phyloP scores from a whole-genome alignment of 1,140 invertebrate species.

The Leptopilina clavipes region DNA sequence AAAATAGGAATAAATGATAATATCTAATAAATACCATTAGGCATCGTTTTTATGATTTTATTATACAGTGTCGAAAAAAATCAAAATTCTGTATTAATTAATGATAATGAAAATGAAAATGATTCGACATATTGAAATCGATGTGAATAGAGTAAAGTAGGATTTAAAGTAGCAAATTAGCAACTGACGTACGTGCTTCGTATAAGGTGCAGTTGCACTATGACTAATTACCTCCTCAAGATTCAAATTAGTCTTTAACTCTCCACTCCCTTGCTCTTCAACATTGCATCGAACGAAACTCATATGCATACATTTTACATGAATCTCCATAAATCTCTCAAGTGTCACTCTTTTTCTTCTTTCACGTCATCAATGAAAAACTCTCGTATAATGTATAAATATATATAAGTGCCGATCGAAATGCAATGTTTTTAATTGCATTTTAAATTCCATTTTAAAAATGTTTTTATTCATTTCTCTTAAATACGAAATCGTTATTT shows the following conservation, averaged over 20 bases:
- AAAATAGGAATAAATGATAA: too few relatives aligned
- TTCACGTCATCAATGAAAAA: not conserved
- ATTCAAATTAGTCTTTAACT: slow-evolving; percentile 34
- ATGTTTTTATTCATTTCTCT: not conserved
- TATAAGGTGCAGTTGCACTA: not conserved
- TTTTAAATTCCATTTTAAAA: not conserved
- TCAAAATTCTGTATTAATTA: too few relatives aligned
- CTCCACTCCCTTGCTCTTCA: slow-evolving; percentile 1
- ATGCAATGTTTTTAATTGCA: slow-evolving; percentile 11
- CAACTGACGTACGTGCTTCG: slow-evolving; percentile 2
- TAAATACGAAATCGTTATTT: not conserved
- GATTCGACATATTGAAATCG: not conserved
- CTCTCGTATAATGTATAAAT: not conserved
- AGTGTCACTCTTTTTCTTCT: slow-evolving; percentile 27
- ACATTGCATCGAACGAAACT: slow-evolving; percentile 26
- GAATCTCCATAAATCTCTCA: slow-evolving; percentile 17
- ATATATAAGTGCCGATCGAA: too few relatives aligned
- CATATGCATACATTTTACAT: slow-evolving; percentile 33
- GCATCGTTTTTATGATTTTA: too few relatives aligned
- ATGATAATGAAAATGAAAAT: too few relatives aligned
- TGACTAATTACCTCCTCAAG: slow-evolving; percentile 22
- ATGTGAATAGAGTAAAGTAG: not conserved
- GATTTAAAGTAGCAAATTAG: slow-evolving; percentile 6
- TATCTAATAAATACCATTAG: too few relatives aligned
- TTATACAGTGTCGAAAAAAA: too few relatives aligned